phyloP scores from a whole-genome alignment of 2,797 vertebrate species.

The Caiman crocodilus region DNA sequence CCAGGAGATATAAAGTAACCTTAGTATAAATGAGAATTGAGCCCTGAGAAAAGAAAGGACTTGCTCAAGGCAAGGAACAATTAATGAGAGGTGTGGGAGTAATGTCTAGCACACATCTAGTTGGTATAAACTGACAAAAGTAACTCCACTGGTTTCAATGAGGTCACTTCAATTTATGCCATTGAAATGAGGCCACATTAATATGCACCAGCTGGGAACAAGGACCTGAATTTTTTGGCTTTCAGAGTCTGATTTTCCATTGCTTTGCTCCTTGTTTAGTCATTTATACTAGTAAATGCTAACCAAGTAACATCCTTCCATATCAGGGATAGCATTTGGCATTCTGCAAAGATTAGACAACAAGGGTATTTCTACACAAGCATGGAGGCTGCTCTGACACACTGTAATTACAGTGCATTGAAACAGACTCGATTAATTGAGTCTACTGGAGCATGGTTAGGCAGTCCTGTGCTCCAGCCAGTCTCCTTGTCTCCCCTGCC shows the following conservation, averaged over 20 bases:
- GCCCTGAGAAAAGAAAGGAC: slow-evolving; percentile 6
- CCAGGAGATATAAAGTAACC: slow-evolving; percentile 39
- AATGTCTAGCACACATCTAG: not conserved
- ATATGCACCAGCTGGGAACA: not conserved
- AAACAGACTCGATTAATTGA: no score
- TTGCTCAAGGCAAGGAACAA: slow-evolving; percentile 27
- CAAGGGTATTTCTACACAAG: not conserved
- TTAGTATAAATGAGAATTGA: slow-evolving; percentile 19
- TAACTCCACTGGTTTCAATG: not conserved
- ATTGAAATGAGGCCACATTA: not conserved
- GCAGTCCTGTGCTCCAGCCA: no score
- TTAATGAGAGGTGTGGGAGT: not conserved
- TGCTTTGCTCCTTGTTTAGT: not conserved
- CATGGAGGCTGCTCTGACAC: not conserved
- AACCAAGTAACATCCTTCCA: not conserved
- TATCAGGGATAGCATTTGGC: not conserved
- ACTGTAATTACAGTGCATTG: no score
- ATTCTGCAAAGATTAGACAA: not conserved
- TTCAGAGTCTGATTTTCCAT: not conserved
- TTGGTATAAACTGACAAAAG: not conserved
- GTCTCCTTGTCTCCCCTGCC: no score
- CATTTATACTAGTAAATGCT: not conserved
- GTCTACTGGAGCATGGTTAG: no score
- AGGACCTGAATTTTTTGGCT: not conserved
- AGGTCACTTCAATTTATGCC: not conserved